Evolutionary conservation across 2,888 invertebrate genomes (phyloP), one percentile per base, ranked within the genome.

Genomic region (Noctua pronuba): DNA sequence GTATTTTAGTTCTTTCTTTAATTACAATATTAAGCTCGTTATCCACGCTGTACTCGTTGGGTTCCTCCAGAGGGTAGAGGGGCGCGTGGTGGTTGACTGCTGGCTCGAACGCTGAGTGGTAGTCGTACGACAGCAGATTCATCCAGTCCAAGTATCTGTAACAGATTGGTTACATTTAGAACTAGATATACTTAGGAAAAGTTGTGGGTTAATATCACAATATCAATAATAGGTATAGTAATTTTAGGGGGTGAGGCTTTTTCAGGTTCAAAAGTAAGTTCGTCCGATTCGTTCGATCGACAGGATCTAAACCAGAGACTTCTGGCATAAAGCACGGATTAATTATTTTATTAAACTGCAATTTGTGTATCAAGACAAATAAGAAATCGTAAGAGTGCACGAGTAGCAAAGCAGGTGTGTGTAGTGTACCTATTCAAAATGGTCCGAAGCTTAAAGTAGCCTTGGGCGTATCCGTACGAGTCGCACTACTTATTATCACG

Each of bases 41-140:
- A 91, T 99, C 99, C 86, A 98, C 98, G 94, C 99, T 99, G 94
- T 99, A 99, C 91, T 99, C 99, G 80, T 97, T 98, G 75, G 98
- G 98, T 90, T 98, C 99, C 90, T 98, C 98, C 8, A 98, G 93
- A 0, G 98, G 97, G 93, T 97, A 98, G 16, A 99, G 97, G 0
- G 99, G 99, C 0, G 99, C 98, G 95, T 99, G 99, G 93, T 99
- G 99, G 95, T 99, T 99, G 10, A 98, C 99, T 0, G 98, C 98
- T 0, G 99, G 98, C 92, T 99, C 99, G 92, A 98, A 98, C 0
- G 99, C 98, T 0, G 99, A 99, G 94, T 99, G 99, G 93, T 99
- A 99, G 94, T 99, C 99, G 94, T 99, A 99, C 7, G 98, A 98
- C 49, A 99, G 95, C 82, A 99, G 97, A 95, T 99, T 99, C 97